Evolutionary conservation across 2,888 invertebrate species (phyloP).

Genomic region (Epinotia ramella): DNA sequence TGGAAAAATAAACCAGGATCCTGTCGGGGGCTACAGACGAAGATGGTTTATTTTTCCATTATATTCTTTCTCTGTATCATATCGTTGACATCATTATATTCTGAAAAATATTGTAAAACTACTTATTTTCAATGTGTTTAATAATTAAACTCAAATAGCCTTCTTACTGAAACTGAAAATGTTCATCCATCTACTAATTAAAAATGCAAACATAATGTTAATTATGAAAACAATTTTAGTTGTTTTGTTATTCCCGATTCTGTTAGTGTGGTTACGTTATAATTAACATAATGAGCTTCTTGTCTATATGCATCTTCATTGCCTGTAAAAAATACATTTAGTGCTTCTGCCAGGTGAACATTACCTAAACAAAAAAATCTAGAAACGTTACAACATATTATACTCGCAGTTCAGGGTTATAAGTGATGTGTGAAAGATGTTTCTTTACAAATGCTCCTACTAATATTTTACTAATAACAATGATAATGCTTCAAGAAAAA

Average conservation of each 20-base stretch:
- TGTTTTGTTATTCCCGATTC: conserved; percentile 13
- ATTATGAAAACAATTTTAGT: conserved; percentile 15
- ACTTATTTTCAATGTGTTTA: not conserved
- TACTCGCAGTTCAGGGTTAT: not conserved
- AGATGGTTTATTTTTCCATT: no score
- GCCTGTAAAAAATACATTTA: conserved; percentile 25
- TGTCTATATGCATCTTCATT: not conserved
- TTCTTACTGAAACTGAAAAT: conserved; percentile 1
- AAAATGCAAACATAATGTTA: conserved; percentile 36
- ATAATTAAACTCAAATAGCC: not conserved
- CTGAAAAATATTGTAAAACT: not conserved
- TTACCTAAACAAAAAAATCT: conserved; percentile 2
- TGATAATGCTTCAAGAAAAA: not conserved
- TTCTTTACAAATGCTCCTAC: not conserved
- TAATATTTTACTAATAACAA: no score
- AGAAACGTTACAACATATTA: conserved; percentile 4
- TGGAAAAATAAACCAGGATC: no score
- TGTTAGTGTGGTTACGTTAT: conserved; percentile 30
- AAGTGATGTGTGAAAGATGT: not conserved
- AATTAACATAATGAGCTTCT: not conserved
- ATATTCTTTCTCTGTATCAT: no score
- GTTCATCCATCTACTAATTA: conserved; percentile 11
- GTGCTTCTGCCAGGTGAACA: conserved; percentile 11
- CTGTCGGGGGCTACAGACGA: no score
- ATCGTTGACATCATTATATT: not conserved